phyloP scores from a whole-genome alignment of 2,113 vertebrate species.

The Ursus arctos region DNA sequence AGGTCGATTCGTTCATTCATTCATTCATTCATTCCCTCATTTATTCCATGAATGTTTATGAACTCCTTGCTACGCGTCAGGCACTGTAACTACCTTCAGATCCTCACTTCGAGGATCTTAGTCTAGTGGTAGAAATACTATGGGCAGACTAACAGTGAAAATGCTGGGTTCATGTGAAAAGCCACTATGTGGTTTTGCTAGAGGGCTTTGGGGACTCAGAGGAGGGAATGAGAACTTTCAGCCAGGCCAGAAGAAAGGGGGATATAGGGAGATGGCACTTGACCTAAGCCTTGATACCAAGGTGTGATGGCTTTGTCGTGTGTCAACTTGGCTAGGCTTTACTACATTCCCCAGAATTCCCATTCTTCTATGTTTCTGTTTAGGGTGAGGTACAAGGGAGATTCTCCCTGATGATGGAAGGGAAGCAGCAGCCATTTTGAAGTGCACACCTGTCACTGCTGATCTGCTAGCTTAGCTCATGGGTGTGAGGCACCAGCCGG shows the following conservation, averaged over 20 bases:
- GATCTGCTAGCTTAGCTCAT: background rate
- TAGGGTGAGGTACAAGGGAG: background rate
- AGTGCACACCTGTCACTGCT: background rate
- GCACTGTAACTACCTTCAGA: background rate
- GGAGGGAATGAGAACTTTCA: background rate
- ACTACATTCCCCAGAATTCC: conserved; percentile 14
- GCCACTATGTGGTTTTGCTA: background rate
- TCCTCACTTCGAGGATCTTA: background rate
- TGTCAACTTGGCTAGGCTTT: background rate
- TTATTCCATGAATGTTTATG: background rate
- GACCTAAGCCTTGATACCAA: background rate
- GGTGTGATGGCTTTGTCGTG: background rate
- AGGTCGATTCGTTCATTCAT: background rate
- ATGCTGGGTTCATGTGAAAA: background rate
- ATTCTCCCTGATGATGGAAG: background rate
- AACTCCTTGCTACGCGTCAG: background rate
- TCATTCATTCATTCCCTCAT: background rate
- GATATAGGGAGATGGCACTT: background rate
- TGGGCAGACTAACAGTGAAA: background rate
- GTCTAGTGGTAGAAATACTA: background rate
- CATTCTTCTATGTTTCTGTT: background rate
- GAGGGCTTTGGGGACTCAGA: background rate
- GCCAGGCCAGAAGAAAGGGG: background rate
- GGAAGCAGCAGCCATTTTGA: background rate
- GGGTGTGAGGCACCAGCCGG: background rate